Evolutionary conservation across 1,140 invertebrate species (phyloP).

Genomic region (Drosophila bocqueti): DNA sequence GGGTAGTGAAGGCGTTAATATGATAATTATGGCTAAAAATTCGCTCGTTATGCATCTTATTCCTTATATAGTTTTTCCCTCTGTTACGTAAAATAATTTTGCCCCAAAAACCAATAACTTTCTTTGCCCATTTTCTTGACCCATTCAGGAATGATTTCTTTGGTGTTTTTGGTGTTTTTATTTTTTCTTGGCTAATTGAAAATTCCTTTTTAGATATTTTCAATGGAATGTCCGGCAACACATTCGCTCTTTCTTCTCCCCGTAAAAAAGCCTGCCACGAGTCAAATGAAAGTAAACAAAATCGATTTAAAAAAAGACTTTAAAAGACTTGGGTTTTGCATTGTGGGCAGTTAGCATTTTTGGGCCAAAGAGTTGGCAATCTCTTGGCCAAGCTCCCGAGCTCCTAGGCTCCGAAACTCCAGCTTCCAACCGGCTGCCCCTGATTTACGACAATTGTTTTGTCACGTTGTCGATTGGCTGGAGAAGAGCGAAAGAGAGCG

Average conservation of each 20-base stretch:
- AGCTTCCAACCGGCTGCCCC: constrained; percentile 54
- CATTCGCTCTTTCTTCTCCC: constrained; percentile 12
- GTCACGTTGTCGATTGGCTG: constrained; percentile 63
- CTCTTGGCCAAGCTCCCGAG: constrained; percentile 8
- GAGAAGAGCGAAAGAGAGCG: constrained; percentile 2
- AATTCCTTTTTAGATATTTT: constrained; percentile 42
- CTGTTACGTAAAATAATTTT: not conserved
- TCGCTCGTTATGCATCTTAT: not conserved
- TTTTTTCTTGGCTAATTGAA: constrained; percentile 50
- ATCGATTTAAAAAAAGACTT: constrained; percentile 22
- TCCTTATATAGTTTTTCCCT: not conserved
- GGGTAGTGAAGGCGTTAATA: not conserved
- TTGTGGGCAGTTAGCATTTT: constrained; percentile 56
- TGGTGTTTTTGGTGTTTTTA: not conserved
- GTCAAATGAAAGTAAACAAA: constrained; percentile 78
- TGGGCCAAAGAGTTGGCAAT: constrained; percentile 44
- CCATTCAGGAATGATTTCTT: constrained; percentile 15
- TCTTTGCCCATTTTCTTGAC: constrained; percentile 18
- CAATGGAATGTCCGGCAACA: constrained; percentile 50
- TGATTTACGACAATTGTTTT: constrained; percentile 82
- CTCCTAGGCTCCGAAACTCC: constrained; percentile 35
- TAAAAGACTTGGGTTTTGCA: constrained; percentile 42
- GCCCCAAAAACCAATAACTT: constrained; percentile 6
- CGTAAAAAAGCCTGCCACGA: constrained; percentile 56
- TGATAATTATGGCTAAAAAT: not conserved